A percentile compares a stretch with the other conserved stretches of the same genome.
Evolutionary conservation across 2,797 vertebrate genomes (phyloP).

Genomic region (Psittacula derbiana): DNA sequence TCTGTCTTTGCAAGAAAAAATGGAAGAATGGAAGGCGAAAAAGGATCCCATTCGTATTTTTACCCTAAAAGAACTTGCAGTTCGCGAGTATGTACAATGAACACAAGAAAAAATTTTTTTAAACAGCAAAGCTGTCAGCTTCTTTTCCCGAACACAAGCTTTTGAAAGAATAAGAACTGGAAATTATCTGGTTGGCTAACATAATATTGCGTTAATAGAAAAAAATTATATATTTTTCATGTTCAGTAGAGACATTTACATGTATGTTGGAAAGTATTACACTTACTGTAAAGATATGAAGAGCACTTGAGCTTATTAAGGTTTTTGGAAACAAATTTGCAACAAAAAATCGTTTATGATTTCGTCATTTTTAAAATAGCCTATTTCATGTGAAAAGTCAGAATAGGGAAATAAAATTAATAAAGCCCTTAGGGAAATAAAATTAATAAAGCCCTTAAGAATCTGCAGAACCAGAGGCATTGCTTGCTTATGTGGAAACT

Average conservation of each 20-base stretch:
- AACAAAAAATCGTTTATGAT: not conserved
- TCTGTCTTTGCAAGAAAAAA: conserved; percentile 82
- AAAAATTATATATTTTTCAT: not conserved
- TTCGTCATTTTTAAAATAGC: not conserved
- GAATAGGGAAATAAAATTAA: not conserved
- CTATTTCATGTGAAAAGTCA: not conserved
- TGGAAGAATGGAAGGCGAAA: conserved; percentile 77
- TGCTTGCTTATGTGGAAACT: not conserved
- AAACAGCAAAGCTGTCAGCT: not conserved
- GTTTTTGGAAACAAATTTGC: not conserved
- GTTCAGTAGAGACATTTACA: not conserved
- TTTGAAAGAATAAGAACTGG: not conserved
- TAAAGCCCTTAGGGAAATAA: not conserved
- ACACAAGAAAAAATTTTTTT: not conserved
- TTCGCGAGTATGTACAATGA: conserved; percentile 81
- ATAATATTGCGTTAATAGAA: not conserved
- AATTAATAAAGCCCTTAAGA: not conserved
- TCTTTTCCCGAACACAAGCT: not conserved
- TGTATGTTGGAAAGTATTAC: not conserved
- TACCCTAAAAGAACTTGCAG: conserved; percentile 89
- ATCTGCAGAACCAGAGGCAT: not conserved
- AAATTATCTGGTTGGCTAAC: not conserved
- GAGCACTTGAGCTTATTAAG: not conserved
- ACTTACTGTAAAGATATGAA: not conserved
- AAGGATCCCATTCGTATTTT: conserved; percentile 61